These are phyloP conservation scores for Suncus etruscus DNA, from an alignment of 2,113 vertebrate species.

Conservation along the genomic window DNA sequence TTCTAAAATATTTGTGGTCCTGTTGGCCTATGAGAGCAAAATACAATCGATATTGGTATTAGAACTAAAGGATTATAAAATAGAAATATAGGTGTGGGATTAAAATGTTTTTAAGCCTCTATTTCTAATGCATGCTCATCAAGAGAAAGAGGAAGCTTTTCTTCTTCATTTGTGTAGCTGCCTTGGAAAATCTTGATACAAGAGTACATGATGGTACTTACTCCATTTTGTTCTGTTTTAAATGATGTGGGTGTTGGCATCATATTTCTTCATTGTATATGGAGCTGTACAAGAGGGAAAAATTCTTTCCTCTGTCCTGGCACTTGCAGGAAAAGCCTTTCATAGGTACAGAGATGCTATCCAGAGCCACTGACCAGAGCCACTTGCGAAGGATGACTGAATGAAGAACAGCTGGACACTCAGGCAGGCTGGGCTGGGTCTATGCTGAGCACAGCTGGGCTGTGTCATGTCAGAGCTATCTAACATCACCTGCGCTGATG, in stretches of 20 bases:
- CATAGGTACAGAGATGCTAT: slow-evolving; percentile 64
- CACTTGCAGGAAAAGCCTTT: slow-evolving; percentile 74
- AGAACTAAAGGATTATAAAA: slow-evolving; percentile 75
- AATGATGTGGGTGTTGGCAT: slow-evolving; percentile 34
- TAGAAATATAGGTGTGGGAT: slow-evolving; percentile 71
- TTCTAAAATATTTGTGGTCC: slow-evolving; percentile 80
- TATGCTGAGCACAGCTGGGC: background rate
- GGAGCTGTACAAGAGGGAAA: slow-evolving; percentile 49
- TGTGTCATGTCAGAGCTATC: background rate
- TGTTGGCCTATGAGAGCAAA: slow-evolving; percentile 70
- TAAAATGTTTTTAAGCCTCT: slow-evolving; percentile 66
- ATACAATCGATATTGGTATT: slow-evolving; percentile 73
- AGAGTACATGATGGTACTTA: background rate
- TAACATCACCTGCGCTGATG: background rate
- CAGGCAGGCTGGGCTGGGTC: background rate
- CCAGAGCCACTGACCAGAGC: slow-evolving; percentile 44
- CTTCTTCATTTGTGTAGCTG: slow-evolving; percentile 36
- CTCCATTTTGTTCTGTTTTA: slow-evolving; percentile 52
- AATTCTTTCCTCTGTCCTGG: slow-evolving; percentile 35
- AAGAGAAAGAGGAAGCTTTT: slow-evolving; percentile 25
- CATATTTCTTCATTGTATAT: slow-evolving; percentile 65
- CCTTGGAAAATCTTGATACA: slow-evolving; percentile 52
- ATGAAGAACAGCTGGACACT: background rate
- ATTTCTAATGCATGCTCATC: slow-evolving; percentile 27
- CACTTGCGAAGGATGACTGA: slow-evolving; percentile 36